A percentile compares a stretch with the other conserved stretches of the same genome.
Evolutionary conservation across 1,140 invertebrate species (phyloP).

Genomic region (Megalopta genalis): DNA sequence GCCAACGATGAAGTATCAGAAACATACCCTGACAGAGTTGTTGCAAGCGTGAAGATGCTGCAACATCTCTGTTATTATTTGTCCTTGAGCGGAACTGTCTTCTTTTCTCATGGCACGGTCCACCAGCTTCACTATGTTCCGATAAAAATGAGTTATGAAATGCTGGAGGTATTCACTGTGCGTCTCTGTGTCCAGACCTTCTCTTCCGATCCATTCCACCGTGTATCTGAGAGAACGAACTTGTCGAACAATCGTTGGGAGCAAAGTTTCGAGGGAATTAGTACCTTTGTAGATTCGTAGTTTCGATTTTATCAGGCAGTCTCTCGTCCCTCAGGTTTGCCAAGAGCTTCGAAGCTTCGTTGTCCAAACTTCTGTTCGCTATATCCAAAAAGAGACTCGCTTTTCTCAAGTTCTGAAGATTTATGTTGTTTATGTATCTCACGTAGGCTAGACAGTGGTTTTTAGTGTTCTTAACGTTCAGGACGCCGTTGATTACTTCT

Average conservation of each 20-base stretch:
- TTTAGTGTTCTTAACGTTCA: constrained; percentile 96
- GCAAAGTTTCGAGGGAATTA: too few relatives aligned
- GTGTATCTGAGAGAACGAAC: constrained; percentile 86
- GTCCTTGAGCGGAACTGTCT: constrained; percentile 94
- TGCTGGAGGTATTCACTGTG: constrained; percentile 97
- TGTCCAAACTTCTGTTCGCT: constrained; percentile 94
- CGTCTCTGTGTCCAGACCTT: constrained; percentile 95
- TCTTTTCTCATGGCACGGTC: constrained; percentile 97
- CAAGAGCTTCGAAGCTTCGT: constrained; percentile 94
- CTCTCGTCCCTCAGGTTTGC: constrained; percentile 94
- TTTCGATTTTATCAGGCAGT: constrained; percentile 92
- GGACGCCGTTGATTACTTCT: constrained; percentile 96
- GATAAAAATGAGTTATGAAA: constrained; percentile 97
- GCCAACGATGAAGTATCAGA: constrained; percentile 93
- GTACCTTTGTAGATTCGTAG: constrained; percentile 92
- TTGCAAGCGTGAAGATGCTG: constrained; percentile 98
- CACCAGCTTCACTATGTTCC: constrained; percentile 94
- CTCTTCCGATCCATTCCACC: constrained; percentile 97
- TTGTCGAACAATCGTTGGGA: neutral
- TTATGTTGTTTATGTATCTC: constrained; percentile 98
- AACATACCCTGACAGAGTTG: constrained; percentile 92
- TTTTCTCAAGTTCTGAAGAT: constrained; percentile 96
- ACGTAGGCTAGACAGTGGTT: constrained; percentile 98
- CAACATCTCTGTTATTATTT: constrained; percentile 96
- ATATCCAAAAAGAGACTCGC: constrained; percentile 97